Base-by-base conservation (phyloP, 92 coral and sea anemone species). In the Pocillopora grandis region DNA sequence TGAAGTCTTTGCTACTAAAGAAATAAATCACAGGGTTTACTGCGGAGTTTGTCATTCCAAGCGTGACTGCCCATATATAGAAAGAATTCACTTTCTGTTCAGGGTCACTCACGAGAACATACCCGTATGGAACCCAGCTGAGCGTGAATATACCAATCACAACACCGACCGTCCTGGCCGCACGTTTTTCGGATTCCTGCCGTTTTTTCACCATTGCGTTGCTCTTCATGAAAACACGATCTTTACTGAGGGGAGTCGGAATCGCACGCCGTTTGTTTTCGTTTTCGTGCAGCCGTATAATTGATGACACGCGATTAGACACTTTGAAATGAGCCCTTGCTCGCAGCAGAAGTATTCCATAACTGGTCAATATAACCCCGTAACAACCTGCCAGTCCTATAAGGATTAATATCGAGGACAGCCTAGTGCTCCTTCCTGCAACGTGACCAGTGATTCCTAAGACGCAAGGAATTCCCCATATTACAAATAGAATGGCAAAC, bases 21-120 rank as follows among this genome's bases (percentile, higher is more conserved):
- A 89, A 92, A 37, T 92, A 92, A 1, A 92, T 83, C 1, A 92
- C 9, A 13, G 95, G 93, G 49, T 92, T 92, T 5, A 85, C 80
- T 16, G 90, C 86, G 20, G 95, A 92, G 78, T 90, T 92, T 10
- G 91, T 72, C 49, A 92, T 62, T 56, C 93, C 88, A 14, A 87
- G 78, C n/a, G 91, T 86, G 8, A 92, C 91, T 9, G 90, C 86
- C 93, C 95, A 92, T 18, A 92, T 77, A 75, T 92, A 92, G 37
- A 77, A 91, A 36, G 95, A 86, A 6, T 86, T 92, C 16, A 89
- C 81, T 63, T 84, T 87, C 64, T 81, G 81, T 6, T 86, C 78
- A 5, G 91, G 93, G 72, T 82, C 86, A 36, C 56, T 71, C 16
- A 84, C 88, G 16, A 92, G 77, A 55, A 83, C 78, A 64, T 83